Base-by-base conservation (phyloP, 2,888 invertebrate species). In the Meganola albula region DNA sequence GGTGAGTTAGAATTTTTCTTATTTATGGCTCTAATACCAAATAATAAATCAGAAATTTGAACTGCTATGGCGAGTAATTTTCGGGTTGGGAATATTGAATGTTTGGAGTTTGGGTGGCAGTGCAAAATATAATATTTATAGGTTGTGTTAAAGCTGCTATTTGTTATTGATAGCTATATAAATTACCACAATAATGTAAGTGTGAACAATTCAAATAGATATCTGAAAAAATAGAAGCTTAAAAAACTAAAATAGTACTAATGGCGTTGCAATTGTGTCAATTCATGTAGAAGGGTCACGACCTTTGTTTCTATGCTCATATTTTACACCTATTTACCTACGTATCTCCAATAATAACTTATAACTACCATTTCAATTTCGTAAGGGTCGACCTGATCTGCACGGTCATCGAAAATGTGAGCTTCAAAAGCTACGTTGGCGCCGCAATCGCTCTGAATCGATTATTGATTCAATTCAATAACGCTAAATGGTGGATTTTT, bases 1-100 rank as follows among this genome's bases (percentile, higher is more conserved):
- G 93, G 94, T 95, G 73, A 92, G 92, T 88, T 42, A 18, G 37
- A 49, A 54, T 43, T 58, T 52, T 53, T 44, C 35, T 58, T 61
- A 58, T 55, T 52, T 54, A 59, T 44, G 40, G 11, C 38, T 40
- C 45, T 51, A 53, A 52, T 54, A 56, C 37, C 34, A 32, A 44
- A 43, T 43, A 53, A 53, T 52, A 44, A 46, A 45, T 41, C 25
- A 29, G 54, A 52, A 48, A 43, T 50, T 50, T 37, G 43, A 37
- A 34, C 40, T 31, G 44, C 40, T 41, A 37, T 35, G 39, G 47
- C 52, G 31, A 29, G 33, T 32, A 44, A 40, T 34, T 50, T 37
- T 36, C 33, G 43, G 49, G 41, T 36, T 35, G 37, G 31, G 31
- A 42, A 40, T 36, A 46, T 37, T 41, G 41, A 45, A 48, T 46